These are phyloP conservation scores for Zaprionus taronus DNA, from an alignment of 1,140 invertebrate genomes.

Conservation along the genomic window DNA sequence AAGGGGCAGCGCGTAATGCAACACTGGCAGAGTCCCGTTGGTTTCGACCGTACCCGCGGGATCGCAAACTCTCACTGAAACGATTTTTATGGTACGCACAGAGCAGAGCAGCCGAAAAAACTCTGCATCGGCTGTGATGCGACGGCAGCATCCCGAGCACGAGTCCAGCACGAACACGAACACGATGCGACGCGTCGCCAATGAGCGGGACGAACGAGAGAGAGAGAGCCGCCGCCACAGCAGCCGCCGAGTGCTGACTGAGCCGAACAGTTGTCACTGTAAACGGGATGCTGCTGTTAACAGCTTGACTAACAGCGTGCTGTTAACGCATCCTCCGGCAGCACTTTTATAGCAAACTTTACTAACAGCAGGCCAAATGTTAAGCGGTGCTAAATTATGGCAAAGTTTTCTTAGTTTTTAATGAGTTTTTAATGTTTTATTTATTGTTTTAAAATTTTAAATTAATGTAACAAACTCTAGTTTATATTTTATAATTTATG, in stretches of 20 bases:
- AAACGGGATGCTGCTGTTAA: slow-evolving; percentile 18
- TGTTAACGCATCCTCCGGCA: slow-evolving; percentile 10
- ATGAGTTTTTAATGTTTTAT: neutral
- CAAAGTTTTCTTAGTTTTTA: neutral
- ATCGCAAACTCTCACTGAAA: slow-evolving; percentile 84
- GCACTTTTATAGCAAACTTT: slow-evolving; percentile 44
- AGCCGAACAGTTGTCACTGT: slow-evolving; percentile 31
- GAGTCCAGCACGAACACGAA: slow-evolving; percentile 5
- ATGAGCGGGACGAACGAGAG: slow-evolving; percentile 38
- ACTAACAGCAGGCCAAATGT: neutral
- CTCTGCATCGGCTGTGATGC: slow-evolving; percentile 12
- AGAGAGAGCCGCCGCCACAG: slow-evolving; percentile 9
- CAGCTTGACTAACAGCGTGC: neutral
- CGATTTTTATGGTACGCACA: slow-evolving; percentile 82
- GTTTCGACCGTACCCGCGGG: slow-evolving; percentile 84
- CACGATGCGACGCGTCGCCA: slow-evolving; percentile 9
- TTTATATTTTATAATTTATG: slow-evolving; percentile 44
- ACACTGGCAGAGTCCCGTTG: slow-evolving; percentile 64
- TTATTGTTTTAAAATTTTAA: neutral
- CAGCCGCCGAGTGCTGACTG: slow-evolving; percentile 14
- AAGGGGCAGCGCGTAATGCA: slow-evolving; percentile 42
- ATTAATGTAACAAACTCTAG: neutral
- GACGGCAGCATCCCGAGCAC: slow-evolving; percentile 38
- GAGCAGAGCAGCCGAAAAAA: slow-evolving; percentile 48
- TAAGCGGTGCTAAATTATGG: neutral